Percentiles rank a stretch among this genome's conserved stretches.
phyloP scores from a whole-genome alignment of 2,888 invertebrate genomes.

The Hoplodrina blanda region DNA sequence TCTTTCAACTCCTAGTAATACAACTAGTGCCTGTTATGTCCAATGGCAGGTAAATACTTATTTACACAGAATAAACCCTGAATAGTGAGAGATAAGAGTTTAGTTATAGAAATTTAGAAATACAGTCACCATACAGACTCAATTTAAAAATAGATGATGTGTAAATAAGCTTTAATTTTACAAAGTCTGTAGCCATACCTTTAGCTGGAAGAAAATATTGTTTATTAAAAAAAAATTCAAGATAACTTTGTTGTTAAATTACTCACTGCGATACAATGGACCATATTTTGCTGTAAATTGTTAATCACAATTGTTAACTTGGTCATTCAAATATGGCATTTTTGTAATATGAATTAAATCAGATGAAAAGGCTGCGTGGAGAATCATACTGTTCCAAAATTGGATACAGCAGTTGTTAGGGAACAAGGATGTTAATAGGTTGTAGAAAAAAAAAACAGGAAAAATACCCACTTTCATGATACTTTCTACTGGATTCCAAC shows the following conservation, averaged over 20 bases:
- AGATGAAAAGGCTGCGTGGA: no score
- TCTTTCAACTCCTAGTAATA: background rate
- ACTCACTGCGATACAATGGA: constrained; percentile 83
- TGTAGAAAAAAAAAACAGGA: background rate
- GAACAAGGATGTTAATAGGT: no score
- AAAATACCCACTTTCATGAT: constrained; percentile 91
- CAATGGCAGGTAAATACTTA: constrained; percentile 3
- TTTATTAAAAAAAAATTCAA: constrained; percentile 12
- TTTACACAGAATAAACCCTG: constrained; percentile 2
- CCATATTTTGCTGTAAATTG: constrained; percentile 81
- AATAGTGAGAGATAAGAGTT: background rate
- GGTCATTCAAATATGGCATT: background rate
- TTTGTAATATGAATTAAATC: no score
- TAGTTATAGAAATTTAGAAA: background rate
- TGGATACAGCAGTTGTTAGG: no score
- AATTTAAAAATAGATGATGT: background rate
- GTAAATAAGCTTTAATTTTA: background rate
- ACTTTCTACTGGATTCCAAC: constrained; percentile 91
- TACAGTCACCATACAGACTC: background rate
- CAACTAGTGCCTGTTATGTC: background rate
- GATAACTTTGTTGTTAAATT: constrained; percentile 42
- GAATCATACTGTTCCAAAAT: no score
- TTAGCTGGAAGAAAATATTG: constrained; percentile 25
- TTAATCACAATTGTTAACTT: constrained; percentile 7
- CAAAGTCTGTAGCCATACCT: constrained; percentile 18